Percentiles rank a stretch among this genome's conserved stretches.
These are phyloP conservation scores for Mystacides longicornis DNA, from an alignment of 2,888 invertebrate genomes.

Conservation along the genomic window DNA sequence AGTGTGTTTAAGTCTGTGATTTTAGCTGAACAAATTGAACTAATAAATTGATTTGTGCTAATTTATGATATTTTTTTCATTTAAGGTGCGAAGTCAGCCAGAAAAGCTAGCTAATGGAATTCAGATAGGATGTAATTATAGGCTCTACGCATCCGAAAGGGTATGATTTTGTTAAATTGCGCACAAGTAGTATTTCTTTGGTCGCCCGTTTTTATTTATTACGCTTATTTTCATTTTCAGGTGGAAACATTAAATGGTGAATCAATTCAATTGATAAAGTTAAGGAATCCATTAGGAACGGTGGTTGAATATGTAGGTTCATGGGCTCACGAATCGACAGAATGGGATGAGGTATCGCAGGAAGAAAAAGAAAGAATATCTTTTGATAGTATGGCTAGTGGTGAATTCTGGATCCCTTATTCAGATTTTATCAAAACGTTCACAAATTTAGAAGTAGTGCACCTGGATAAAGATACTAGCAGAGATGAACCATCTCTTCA, in stretches of 20 bases:
- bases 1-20: too few species aligned
- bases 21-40: too few species aligned
- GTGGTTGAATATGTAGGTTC: conserved; percentile 62
- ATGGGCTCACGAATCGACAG: conserved; percentile 58
- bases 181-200: too few species aligned
- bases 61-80: too few species aligned
- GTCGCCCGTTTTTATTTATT: too few species aligned
- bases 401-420: conserved; percentile 80
- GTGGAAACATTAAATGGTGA: conserved; percentile 66
- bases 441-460: conserved; percentile 75
- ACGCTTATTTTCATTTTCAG: too few species aligned
- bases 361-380: conserved; percentile 65
- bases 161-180: conserved; percentile 36
- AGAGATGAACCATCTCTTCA: conserved; percentile 74
- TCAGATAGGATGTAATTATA: conserved; percentile 72
- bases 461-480: conserved; percentile 80
- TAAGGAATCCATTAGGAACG: conserved; percentile 60
- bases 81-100: conserved; percentile 49
- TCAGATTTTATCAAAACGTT: conserved; percentile 76
- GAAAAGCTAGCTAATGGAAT: conserved; percentile 61
- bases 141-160: conserved; percentile 65
- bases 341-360: conserved; percentile 71
- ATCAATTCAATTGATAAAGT: conserved; percentile 60
- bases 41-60: too few species aligned
- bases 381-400: conserved; percentile 46